These are phyloP conservation scores for Spodoptera picta DNA, from an alignment of 2,888 invertebrate genomes.

Conservation along the genomic window DNA sequence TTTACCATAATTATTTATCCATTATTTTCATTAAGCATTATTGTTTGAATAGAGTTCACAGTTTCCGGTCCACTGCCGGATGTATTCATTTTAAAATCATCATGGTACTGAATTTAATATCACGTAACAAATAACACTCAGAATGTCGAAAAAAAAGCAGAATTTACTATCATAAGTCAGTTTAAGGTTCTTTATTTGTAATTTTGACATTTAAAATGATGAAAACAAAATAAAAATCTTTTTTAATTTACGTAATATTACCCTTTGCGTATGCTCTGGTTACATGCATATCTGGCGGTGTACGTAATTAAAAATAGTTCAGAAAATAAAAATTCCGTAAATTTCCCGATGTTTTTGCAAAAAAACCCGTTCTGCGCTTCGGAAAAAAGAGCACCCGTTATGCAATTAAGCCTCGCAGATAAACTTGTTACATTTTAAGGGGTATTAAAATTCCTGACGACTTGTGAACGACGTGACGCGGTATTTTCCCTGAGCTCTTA, in stretches of 20 bases:
- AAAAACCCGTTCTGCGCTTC: slow-evolving; percentile 41
- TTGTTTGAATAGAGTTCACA: slow-evolving; percentile 6
- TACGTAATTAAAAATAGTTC: slow-evolving; percentile 24
- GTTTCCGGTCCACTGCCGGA: background rate
- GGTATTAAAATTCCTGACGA: slow-evolving; percentile 64
- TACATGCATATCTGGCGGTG: slow-evolving; percentile 3
- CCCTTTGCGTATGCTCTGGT: slow-evolving; percentile 15
- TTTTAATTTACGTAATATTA: slow-evolving; percentile 16
- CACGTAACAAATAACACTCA: background rate
- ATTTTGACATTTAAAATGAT: slow-evolving; percentile 2
- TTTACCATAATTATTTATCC: too few relatives aligned
- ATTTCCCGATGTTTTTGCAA: slow-evolving; percentile 28
- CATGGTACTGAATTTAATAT: slow-evolving; percentile 22
- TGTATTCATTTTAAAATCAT: slow-evolving; percentile 10
- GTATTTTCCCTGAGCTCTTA: slow-evolving; percentile 53
- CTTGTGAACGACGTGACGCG: slow-evolving; percentile 59
- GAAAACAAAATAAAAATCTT: slow-evolving; percentile 6
- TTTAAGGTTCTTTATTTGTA: background rate
- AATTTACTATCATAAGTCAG: slow-evolving; percentile 1
- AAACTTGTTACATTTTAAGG: slow-evolving; percentile 66
- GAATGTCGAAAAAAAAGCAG: slow-evolving; percentile 10
- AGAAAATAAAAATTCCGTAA: slow-evolving; percentile 13
- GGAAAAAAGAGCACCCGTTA: slow-evolving; percentile 61
- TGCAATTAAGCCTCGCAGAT: slow-evolving; percentile 65
- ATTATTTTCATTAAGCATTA: background rate